Base-by-base conservation (phyloP, 2,797 vertebrate genomes). In the Garrulus glandarius region DNA sequence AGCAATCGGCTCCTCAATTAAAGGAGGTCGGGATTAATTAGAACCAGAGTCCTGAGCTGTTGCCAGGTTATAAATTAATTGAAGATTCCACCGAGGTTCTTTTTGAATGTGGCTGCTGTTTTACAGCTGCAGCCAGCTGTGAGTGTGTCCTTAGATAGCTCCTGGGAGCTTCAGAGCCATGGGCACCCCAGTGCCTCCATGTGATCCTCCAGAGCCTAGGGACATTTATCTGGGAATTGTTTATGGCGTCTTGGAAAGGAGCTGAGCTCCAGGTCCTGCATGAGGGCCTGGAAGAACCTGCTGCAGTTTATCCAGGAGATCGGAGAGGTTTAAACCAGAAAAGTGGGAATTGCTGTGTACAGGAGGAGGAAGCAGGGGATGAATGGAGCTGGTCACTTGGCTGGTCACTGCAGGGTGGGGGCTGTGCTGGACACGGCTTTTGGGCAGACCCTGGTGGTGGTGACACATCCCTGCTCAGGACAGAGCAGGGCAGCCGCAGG, bases 91-190 rank as follows among this genome's bases (percentile, higher is more conserved):
- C 52, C 27, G 39, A 52, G 65, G 75, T 80, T 93, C 39, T 83
- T 92, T 95, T 53, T 37, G 63, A 43, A 13, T 3, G 37, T 36
- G 60, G 49, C 72, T 60, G 67, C 52, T 9, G 11, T 16, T 36
- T 34, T 68, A 2, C 78, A 87, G 84, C 94, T 87, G 92, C 63
- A 32, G 63, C 47, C 94, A 91, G 94, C 95, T 93, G 94, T 53
- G 64, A 64, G 84, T 4, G 3, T 91, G 92, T 94, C 94, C 94
- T 93, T 2, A 30, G 67, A 21, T 57, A 75, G 84, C 90, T 94
- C 67, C 60, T 1, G 15, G 77, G 60, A 64, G 55, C 36, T 39
- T 5, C 6, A 4, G 46, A 34, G 59, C 93, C 2, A 0, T 29
- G 13, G 85, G 92, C 47, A 69, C 36, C 30, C 49, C 15, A 4